These are phyloP conservation scores for Piprites chloris DNA, from an alignment of 2,113 vertebrate genomes.

Conservation along the genomic window DNA sequence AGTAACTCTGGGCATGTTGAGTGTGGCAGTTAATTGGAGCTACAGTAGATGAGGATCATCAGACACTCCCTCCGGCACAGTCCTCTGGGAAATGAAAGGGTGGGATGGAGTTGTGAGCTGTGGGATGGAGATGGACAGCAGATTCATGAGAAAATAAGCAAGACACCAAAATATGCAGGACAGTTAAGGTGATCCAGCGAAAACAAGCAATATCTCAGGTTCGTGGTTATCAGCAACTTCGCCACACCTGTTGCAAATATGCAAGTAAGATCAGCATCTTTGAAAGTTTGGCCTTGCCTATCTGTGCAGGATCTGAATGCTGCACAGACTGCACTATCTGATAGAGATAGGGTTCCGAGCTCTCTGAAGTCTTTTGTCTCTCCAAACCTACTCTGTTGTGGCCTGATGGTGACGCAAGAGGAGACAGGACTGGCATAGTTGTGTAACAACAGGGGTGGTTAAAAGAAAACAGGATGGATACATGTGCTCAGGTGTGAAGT, in stretches of 20 bases:
- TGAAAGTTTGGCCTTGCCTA: not conserved
- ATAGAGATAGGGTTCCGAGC: not conserved
- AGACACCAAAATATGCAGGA: not conserved
- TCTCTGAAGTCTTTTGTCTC: slow-evolving; percentile 30
- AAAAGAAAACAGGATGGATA: slow-evolving; percentile 1
- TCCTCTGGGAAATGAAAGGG: not conserved
- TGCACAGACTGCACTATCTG: not conserved
- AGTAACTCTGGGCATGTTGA: not conserved
- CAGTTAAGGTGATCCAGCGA: not conserved
- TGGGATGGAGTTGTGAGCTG: not conserved
- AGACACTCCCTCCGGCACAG: not conserved
- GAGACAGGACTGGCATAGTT: not conserved
- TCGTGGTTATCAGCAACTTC: not conserved
- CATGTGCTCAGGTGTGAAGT: not conserved
- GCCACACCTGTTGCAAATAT: slow-evolving; percentile 30
- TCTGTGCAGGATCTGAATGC: slow-evolving; percentile 19
- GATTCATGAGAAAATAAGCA: not conserved
- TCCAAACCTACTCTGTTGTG: not conserved
- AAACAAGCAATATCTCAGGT: not conserved
- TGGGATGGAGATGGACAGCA: not conserved
- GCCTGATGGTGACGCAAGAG: slow-evolving; percentile 32
- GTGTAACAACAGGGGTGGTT: not conserved
- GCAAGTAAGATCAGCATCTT: not conserved
- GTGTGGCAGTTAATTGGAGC: not conserved
- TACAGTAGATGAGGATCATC: not conserved